Evolutionary conservation across 2,113 vertebrate species (phyloP), one percentile per base, ranked within the genome.

Genomic region (Galeopterus variegatus): DNA sequence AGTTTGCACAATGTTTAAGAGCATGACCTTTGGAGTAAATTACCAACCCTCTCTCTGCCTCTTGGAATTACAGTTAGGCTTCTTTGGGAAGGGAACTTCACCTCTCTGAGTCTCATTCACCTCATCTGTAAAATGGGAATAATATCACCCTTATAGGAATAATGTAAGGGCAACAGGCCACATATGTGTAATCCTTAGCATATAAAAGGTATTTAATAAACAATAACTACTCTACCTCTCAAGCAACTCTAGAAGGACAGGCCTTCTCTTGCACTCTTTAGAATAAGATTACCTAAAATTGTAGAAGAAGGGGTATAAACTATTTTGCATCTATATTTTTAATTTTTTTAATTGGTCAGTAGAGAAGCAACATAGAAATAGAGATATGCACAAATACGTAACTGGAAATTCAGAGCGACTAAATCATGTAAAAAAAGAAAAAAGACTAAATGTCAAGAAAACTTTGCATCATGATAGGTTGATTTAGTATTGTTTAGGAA

Each of bases 61-160:
- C 17, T 7, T 23, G 65, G 31, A 90, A 72, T 72, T 52, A 70
- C 6, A 79, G 6, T 41, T 60, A 36, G 6, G 45, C 21, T 88
- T 79, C 50, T 73, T n/a, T 41, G 50, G 23, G 36, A 67, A 77
- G 28, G 15, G 15, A 56, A 83, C 36, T 65, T 85, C 10, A 69
- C 10, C 28, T 52, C 24, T 89, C 85, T 65, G 64, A 36, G 2
- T 52, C 52, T 94, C 31, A 21, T 54, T 81, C 33, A 64, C 84
- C n/a, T 81, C 93, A 86, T 88, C 65, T 80, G 70, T 31, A 72
- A 67, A 95, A 77, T 83, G 45, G 80, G 52, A 41, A 50, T 75
- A 41, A 65, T 31, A 65, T 15, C 45, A 23, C 11, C 19, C 23
- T 92, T 24, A 3, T 23, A 45, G 2, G 48, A 92, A 81, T 5